Evolutionary conservation across 2,797 vertebrate species (phyloP).

Genomic region (Rhynchonycteris naso): DNA sequence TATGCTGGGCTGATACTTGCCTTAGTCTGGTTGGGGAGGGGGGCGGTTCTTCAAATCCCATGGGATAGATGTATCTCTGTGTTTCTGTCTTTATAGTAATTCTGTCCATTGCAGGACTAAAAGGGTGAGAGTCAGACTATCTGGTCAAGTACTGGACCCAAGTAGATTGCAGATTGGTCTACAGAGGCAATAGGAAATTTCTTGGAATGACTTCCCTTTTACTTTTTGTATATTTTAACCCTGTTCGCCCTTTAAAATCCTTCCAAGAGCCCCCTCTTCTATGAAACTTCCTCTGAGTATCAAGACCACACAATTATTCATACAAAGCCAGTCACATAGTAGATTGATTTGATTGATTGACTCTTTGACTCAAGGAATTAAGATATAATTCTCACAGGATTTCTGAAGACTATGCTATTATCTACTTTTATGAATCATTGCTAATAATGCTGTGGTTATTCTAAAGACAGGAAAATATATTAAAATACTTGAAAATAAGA

Average conservation of each 20-base stretch:
- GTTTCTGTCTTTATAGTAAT: background rate
- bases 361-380: conserved; percentile 39
- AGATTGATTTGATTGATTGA: conserved; percentile 13
- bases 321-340: background rate
- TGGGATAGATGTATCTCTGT: background rate
- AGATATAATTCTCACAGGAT: background rate
- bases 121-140: background rate
- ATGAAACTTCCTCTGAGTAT: background rate
- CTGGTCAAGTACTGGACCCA: background rate
- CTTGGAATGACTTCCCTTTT: background rate
- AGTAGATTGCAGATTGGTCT: background rate
- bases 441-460: background rate
- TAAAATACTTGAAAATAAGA: background rate
- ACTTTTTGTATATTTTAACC: background rate
- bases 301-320: background rate
- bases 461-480: background rate
- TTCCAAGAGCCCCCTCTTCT: background rate
- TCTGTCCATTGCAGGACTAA: background rate
- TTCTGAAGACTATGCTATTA: background rate
- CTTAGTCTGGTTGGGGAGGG: background rate
- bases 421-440: background rate
- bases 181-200: background rate
- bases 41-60: background rate
- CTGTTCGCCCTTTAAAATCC: background rate
- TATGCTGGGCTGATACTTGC: background rate